phyloP scores from a whole-genome alignment of 2,888 invertebrate genomes.

The Caenorhabditis panamensis region DNA sequence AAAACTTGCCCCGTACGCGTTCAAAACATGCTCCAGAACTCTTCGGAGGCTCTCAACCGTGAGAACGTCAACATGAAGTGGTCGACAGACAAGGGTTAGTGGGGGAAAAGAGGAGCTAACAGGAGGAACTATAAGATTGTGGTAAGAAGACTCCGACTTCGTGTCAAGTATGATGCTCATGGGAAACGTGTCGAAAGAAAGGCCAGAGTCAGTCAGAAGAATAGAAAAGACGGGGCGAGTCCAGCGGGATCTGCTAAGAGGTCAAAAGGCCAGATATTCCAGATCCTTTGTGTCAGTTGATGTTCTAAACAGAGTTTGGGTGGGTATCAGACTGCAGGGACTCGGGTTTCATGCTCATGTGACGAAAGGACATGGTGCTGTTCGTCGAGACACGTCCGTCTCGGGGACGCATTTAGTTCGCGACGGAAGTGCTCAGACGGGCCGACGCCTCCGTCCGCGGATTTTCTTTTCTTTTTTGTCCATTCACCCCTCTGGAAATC shows the following conservation, averaged over 20 bases:
- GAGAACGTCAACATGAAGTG: constrained; percentile 46
- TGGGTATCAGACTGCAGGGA: too few species aligned
- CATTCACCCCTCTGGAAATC: constrained; percentile 18
- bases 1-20: constrained; percentile 8
- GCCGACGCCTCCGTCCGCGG: constrained; percentile 9
- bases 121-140: too few species aligned
- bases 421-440: constrained; percentile 19
- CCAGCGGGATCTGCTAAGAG: constrained; percentile 16
- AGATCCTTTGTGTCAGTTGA: background rate
- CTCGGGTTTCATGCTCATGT: background rate
- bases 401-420: constrained; percentile 10
- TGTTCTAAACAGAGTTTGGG: background rate
- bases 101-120: constrained; percentile 4
- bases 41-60: constrained; percentile 37
- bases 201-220: constrained; percentile 15
- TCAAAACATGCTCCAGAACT: constrained; percentile 23
- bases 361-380: constrained; percentile 1
- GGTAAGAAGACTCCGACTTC: background rate
- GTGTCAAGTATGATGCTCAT: constrained; percentile 33
- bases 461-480: constrained; percentile 14
- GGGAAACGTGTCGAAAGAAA: constrained; percentile 3
- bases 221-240: constrained; percentile 19
- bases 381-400: background rate
- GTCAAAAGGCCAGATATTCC: constrained; percentile 6
- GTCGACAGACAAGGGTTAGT: constrained; percentile 4